These are phyloP conservation scores for Drosophila tsacasi DNA, from an alignment of 1,140 invertebrate genomes.

Conservation along the genomic window DNA sequence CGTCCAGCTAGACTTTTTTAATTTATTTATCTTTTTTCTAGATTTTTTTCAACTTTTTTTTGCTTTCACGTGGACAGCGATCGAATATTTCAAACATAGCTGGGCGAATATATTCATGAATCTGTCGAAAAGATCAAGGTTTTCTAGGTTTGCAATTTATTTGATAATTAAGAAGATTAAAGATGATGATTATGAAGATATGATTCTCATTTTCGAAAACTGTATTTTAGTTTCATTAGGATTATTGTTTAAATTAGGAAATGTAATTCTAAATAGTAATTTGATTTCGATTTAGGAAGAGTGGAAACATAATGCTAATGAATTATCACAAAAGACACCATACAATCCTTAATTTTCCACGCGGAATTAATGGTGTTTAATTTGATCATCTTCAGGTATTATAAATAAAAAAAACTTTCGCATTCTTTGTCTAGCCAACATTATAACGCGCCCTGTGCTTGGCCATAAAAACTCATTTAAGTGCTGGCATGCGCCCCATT, in stretches of 20 bases:
- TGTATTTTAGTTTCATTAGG: not conserved
- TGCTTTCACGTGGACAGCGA: conserved; percentile 19
- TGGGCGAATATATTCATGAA: conserved; percentile 2
- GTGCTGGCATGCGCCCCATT: conserved; percentile 69
- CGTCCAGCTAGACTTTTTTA: conserved; percentile 22
- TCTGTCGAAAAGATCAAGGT: conserved; percentile 3
- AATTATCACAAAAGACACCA: not conserved
- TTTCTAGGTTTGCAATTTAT: conserved; percentile 3
- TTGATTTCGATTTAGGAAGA: not conserved
- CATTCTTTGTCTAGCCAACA: conserved; percentile 39
- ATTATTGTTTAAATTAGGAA: conserved; percentile 1
- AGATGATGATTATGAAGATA: conserved; percentile 1
- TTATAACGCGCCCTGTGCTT: conserved; percentile 1
- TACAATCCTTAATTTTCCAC: not conserved
- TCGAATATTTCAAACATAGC: conserved; percentile 8
- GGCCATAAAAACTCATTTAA: conserved; percentile 66
- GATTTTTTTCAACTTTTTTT: conserved; percentile 10
- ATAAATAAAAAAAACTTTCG: conserved; percentile 21
- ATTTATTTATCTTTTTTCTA: conserved; percentile 9
- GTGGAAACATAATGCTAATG: not conserved
- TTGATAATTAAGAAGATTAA: conserved; percentile 3
- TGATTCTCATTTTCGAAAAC: not conserved
- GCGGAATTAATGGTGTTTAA: not conserved
- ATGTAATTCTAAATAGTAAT: not conserved
- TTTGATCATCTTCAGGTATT: conserved; percentile 20